Evolutionary conservation across 2,797 vertebrate species (phyloP), one percentile per base, ranked within the genome.

Genomic region (Darevskia nairensis): DNA sequence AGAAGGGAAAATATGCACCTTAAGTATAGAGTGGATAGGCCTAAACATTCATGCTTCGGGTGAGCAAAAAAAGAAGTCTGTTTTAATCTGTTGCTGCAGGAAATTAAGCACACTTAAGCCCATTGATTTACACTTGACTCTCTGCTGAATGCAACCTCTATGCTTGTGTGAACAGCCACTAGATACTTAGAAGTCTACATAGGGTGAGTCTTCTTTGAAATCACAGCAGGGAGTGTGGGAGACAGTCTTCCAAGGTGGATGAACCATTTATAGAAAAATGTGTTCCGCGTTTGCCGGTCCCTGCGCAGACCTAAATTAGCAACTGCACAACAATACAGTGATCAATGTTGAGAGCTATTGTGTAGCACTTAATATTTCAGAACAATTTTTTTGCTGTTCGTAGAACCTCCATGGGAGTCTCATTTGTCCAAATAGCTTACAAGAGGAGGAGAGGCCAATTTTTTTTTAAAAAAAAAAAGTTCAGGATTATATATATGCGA

Each of bases 231-330:
- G 1, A 4, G 84, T 91, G 86, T 64, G 39, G 44, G 86, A 88
- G 79, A 85, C 80, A 89, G 8, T 89, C 75, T 89, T 89, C 85
- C 72, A 25, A 35, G 86, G 89, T 90, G 89, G 85, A 90, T 86
- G 86, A 89, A 92, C 82, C 80, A 85, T 89, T 90, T 86, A 41
- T 68, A 83, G 15, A 87, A 87, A 94, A 90, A 91, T 90, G 46
- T 89, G 83, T 89, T 93, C 72, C 88, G 55, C 32, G 80, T 89
- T 89, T 92, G 2, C 17, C 55, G 50, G 79, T 88, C 59, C 6
- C 13, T 91, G 41, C 44, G 69, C 91, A 72, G 39, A 80, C 90
- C 64, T 88, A 91, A 88, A 91, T 94, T 90, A 86, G 39, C 83
- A 89, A 46, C 84, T 64, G 50, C 19, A 85, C 85, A 89, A 87